phyloP scores from a whole-genome alignment of 2,888 invertebrate genomes.

The Drosophila falleni region DNA sequence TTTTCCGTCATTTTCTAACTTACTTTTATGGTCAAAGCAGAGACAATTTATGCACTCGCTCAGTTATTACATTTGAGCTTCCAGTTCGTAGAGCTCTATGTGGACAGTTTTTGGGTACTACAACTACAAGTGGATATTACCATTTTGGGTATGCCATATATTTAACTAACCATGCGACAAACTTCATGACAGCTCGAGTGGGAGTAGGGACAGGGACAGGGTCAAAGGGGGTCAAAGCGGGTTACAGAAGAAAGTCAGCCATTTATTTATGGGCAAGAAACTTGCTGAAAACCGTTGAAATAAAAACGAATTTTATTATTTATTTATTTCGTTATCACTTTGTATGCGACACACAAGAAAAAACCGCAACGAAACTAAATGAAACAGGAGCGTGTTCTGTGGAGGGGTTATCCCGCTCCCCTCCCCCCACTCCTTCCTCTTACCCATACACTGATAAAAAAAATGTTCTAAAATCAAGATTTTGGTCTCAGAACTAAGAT shows the following conservation, averaged over 20 bases:
- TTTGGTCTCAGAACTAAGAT: no score
- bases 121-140: slow-evolving; percentile 29
- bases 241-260: slow-evolving; percentile 10
- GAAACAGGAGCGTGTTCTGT: slow-evolving; percentile 22
- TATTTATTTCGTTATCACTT: slow-evolving; percentile 80
- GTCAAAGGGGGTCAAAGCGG: background rate
- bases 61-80: slow-evolving; percentile 65
- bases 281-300: slow-evolving; percentile 72
- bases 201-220: slow-evolving; percentile 7
- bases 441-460: no score
- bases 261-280: slow-evolving; percentile 60
- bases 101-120: background rate
- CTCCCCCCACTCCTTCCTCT: background rate
- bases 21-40: slow-evolving; percentile 35
- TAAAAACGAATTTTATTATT: slow-evolving; percentile 77
- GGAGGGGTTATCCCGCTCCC: slow-evolving; percentile 2
- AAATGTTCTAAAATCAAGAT: no score
- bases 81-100: slow-evolving; percentile 24
- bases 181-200: slow-evolving; percentile 55
- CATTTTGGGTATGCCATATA: slow-evolving; percentile 37
- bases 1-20: background rate
- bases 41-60: slow-evolving; percentile 67
- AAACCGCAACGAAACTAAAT: slow-evolving; percentile 40
- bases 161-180: slow-evolving; percentile 66
- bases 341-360: slow-evolving; percentile 69